phyloP scores from a whole-genome alignment of 2,797 vertebrate genomes.

The Muscicapa comitata region DNA sequence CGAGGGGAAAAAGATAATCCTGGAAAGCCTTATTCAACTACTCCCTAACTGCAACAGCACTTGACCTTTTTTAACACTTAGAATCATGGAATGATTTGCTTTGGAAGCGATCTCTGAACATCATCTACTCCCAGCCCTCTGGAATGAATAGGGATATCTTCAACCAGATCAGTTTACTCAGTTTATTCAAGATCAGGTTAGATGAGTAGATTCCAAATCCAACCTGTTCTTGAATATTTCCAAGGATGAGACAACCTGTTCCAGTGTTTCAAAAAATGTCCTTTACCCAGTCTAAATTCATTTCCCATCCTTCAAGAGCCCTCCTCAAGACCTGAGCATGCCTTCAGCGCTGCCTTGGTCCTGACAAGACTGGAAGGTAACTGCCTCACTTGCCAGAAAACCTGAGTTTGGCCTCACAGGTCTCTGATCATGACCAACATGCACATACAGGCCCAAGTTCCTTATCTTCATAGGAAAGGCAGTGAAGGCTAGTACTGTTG shows the following conservation, averaged over 20 bases:
- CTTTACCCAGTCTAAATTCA: not conserved
- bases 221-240: not conserved
- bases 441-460: fast-evolving
- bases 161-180: not conserved
- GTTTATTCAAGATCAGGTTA: not conserved
- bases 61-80: not conserved
- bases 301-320: not conserved
- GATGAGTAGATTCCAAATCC: not conserved
- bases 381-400: not conserved
- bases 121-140: not conserved
- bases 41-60: not conserved
- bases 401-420: not conserved
- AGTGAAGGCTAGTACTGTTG: not conserved
- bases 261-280: not conserved
- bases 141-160: not conserved
- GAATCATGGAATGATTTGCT: not conserved
- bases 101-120: not conserved
- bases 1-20: not conserved
- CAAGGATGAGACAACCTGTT: not conserved
- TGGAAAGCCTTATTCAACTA: not conserved
- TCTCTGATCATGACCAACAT: fast-evolving
- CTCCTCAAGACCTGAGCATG: not conserved
- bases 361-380: not conserved
- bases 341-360: not conserved
- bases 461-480: not conserved